phyloP scores from a whole-genome alignment of 1,140 invertebrate species.

The Lysiphlebus fabarum region DNA sequence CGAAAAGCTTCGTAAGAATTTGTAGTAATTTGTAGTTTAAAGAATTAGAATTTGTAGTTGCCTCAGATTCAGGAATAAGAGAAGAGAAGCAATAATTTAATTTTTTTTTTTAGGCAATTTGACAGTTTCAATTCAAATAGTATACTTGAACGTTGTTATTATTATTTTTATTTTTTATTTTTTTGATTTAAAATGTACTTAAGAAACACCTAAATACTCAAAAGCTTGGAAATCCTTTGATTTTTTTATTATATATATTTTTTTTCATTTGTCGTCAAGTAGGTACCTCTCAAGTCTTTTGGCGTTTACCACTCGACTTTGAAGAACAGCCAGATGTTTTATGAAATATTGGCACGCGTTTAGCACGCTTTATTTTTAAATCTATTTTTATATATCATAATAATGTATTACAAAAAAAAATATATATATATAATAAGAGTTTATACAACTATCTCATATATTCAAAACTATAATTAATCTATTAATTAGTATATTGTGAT shows the following conservation, averaged over 20 bases:
- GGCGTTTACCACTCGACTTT: slow-evolving; percentile 19
- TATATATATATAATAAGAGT: background rate
- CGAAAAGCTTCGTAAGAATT: too few species aligned
- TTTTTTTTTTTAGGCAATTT: too few species aligned
- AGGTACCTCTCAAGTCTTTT: slow-evolving; percentile 16
- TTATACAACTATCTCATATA: background rate
- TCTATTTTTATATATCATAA: background rate
- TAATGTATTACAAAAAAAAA: background rate
- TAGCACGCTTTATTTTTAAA: slow-evolving; percentile 12
- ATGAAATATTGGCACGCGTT: slow-evolving; percentile 20
- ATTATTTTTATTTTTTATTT: too few species aligned
- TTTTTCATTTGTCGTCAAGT: background rate
- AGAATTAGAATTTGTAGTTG: too few species aligned
- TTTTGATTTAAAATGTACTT: slow-evolving; percentile 4
- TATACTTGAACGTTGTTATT: slow-evolving; percentile 5
- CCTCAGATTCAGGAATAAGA: too few species aligned
- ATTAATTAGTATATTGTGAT: too few species aligned
- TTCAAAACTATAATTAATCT: too few species aligned
- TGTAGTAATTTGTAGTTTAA: too few species aligned
- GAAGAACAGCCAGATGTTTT: slow-evolving; percentile 23
- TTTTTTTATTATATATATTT: slow-evolving; percentile 11
- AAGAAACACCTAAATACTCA: slow-evolving; percentile 9
- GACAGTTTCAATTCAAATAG: slow-evolving; percentile 3
- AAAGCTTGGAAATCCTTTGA: slow-evolving; percentile 21
- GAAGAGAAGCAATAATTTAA: too few species aligned